Percentiles rank a stretch among this genome's conserved stretches.
phyloP scores from a whole-genome alignment of 2,888 invertebrate species.

The Machimus atricapillus region DNA sequence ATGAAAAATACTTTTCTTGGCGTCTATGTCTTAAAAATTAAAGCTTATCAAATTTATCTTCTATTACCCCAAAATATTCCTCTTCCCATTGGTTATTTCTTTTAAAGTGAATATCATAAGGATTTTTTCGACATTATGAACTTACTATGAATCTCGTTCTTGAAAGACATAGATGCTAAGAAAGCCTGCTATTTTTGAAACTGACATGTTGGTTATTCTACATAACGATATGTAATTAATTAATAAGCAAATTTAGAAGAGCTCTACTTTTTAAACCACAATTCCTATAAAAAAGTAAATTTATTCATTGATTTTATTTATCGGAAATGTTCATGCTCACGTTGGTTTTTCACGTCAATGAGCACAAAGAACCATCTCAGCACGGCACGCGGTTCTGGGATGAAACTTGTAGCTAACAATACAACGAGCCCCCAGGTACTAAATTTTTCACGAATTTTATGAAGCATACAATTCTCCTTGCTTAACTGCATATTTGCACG shows the following conservation, averaged over 20 bases:
- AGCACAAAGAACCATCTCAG: background rate
- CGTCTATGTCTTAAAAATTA: no score
- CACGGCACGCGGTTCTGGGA: background rate
- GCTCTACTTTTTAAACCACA: no score
- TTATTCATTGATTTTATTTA: background rate
- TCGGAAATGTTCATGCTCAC: background rate
- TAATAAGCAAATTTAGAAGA: background rate
- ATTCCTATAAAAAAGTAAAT: background rate
- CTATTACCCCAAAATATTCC: no score
- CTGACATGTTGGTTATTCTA: background rate
- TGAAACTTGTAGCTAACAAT: background rate
- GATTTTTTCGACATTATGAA: no score
- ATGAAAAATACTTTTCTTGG: no score
- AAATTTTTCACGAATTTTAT: background rate
- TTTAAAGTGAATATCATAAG: no score
- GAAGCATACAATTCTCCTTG: background rate
- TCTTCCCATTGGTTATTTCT: no score
- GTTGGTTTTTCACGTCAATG: background rate
- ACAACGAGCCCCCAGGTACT: background rate
- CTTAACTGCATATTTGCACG: slow-evolving; percentile 10
- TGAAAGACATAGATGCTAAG: no score
- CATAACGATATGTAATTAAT: background rate
- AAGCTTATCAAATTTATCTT: no score
- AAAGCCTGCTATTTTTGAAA: no score
- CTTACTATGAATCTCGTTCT: no score